phyloP scores from a whole-genome alignment of 2,888 invertebrate genomes.

The Agrotis segetum region DNA sequence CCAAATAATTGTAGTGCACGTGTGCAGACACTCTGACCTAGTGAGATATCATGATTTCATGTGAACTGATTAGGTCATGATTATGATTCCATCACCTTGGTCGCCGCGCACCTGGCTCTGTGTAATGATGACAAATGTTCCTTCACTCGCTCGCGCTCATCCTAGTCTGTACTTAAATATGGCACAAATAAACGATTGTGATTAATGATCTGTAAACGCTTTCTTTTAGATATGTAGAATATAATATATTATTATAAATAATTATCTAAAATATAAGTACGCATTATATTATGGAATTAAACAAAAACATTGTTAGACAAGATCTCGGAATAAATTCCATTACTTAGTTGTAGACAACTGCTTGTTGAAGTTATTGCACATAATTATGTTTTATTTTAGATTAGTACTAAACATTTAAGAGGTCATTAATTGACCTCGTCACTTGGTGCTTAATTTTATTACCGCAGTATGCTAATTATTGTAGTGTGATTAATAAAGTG shows the following conservation, averaged over 20 bases:
- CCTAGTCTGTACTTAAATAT: conserved; percentile 32
- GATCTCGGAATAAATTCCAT: conserved; percentile 33
- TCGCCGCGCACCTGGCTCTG: conserved; percentile 69
- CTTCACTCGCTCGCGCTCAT: conserved; percentile 64
- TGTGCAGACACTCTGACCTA: conserved; percentile 4
- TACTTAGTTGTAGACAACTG: conserved; percentile 38
- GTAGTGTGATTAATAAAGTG: conserved; percentile 71
- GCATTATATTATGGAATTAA: conserved; percentile 18
- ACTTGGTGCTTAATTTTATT: conserved; percentile 64
- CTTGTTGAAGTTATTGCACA: conserved; percentile 52
- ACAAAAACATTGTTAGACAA: conserved; percentile 22
- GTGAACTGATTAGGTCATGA: background rate
- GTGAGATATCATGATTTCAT: background rate
- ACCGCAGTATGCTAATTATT: conserved; percentile 45
- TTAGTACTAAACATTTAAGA: conserved; percentile 19
- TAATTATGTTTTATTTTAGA: conserved; percentile 45
- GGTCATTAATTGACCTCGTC: conserved; percentile 38
- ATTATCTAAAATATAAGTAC: conserved; percentile 21
- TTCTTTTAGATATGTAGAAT: conserved; percentile 29
- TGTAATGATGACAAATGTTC: conserved; percentile 61
- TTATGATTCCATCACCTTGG: background rate
- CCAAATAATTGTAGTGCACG: background rate
- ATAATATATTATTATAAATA: conserved; percentile 30
- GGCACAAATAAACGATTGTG: conserved; percentile 64
- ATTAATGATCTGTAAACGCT: conserved; percentile 64